phyloP scores from a whole-genome alignment of 37 sponge, comb jelly and placozoan genomes.

The Cliona cf. orientalis region DNA sequence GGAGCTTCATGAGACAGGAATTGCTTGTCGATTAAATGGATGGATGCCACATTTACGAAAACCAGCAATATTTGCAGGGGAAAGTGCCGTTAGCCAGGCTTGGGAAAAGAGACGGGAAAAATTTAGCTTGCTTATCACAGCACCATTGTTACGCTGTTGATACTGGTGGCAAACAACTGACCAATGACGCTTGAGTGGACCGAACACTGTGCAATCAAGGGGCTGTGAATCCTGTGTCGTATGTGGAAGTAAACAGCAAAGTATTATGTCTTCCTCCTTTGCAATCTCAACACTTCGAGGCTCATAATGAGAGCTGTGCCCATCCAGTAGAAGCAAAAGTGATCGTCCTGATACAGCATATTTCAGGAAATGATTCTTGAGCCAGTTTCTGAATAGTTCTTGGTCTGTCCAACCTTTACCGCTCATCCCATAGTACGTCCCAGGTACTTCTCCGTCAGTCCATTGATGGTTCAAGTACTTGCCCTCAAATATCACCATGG shows the following conservation, averaged over 20 bases:
- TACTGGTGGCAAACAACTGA: background rate
- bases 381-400: constrained; percentile 18
- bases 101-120: no score
- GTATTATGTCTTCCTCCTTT: background rate
- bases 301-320: constrained; percentile 40
- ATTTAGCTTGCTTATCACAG: constrained; percentile 10
- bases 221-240: constrained; percentile 28
- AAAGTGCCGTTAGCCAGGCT: no score
- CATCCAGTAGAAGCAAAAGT: background rate
- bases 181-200: constrained; percentile 23
- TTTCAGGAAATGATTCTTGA: constrained; percentile 24
- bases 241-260: constrained; percentile 20
- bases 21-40: no score
- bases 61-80: no score
- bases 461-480: constrained; percentile 24
- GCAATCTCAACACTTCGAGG: background rate
- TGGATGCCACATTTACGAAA: no score
- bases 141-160: background rate
- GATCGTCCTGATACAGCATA: constrained; percentile 17
- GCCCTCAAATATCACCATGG: constrained; percentile 36
- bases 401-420: constrained; percentile 36
- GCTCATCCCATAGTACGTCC: constrained; percentile 36
- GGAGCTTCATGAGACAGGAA: no score
- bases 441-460: constrained; percentile 35
- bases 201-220: constrained; percentile 5